A percentile compares a stretch with the other conserved stretches of the same genome.
Evolutionary conservation across 1,140 invertebrate genomes (phyloP).

Genomic region (Ganaspis sp.): DNA sequence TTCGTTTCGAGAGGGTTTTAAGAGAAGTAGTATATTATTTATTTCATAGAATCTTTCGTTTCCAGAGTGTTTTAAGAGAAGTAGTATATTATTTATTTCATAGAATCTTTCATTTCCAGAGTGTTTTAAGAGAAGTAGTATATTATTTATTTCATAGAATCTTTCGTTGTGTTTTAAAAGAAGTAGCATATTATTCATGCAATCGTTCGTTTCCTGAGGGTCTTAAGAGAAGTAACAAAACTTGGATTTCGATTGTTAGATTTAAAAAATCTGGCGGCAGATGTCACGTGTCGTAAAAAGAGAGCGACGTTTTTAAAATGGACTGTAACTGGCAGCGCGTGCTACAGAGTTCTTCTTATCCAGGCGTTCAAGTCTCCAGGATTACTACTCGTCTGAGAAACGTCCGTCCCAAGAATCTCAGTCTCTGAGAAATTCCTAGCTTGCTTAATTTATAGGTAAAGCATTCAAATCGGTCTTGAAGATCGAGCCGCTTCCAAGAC

Average conservation of each 20-base stretch:
- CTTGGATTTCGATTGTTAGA: constrained; percentile 29
- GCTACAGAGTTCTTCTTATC: constrained; percentile 70
- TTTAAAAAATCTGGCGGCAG: constrained; percentile 56
- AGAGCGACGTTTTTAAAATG: constrained; percentile 71
- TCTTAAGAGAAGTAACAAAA: not conserved
- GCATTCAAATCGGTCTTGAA: constrained; percentile 45
- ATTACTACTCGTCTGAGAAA: constrained; percentile 71
- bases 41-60: no score
- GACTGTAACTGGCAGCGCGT: constrained; percentile 68
- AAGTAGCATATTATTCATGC: no score
- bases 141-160: no score
- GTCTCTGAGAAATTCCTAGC: constrained; percentile 70
- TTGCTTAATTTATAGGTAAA: constrained; percentile 68
- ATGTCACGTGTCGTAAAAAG: constrained; percentile 64
- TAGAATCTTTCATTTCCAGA: no score
- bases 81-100: no score
- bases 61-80: no score
- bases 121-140: no score
- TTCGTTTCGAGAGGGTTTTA: no score
- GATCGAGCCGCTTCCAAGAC: not conserved
- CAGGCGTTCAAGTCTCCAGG: constrained; percentile 73
- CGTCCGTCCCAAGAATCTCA: constrained; percentile 57
- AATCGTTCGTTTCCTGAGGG: no score
- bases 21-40: no score
- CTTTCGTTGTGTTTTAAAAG: no score